Conservation (phyloP, 1,140 invertebrate species). For the Zaprionus ghesquierei region DNA sequence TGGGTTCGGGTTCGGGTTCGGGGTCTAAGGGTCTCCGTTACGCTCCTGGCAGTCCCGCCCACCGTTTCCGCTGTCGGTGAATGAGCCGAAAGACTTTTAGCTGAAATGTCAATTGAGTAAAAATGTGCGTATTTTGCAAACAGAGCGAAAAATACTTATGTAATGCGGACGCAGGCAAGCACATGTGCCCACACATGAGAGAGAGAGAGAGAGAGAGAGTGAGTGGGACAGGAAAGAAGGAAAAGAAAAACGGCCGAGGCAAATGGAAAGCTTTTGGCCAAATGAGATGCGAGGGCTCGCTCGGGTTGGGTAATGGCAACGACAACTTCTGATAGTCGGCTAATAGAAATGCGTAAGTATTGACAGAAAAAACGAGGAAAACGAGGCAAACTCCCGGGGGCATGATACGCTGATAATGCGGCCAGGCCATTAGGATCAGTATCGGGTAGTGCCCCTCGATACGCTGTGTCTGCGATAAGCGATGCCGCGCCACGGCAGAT, state of each 20-base stretch:
- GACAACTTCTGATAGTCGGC: slow-evolving; percentile 28
- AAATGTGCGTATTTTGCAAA: slow-evolving; percentile 55
- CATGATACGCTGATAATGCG: slow-evolving; percentile 37
- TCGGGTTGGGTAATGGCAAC: slow-evolving; percentile 14
- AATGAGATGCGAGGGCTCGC: slow-evolving; percentile 20
- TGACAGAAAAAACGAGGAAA: slow-evolving; percentile 9
- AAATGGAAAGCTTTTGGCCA: slow-evolving; percentile 45
- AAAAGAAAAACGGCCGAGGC: slow-evolving; percentile 2
- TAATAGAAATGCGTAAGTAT: slow-evolving; percentile 43
- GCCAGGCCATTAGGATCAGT: slow-evolving; percentile 32
- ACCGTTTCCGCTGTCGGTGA: slow-evolving; percentile 27
- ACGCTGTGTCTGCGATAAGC: background rate
- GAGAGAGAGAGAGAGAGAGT: background rate
- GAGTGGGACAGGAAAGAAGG: background rate
- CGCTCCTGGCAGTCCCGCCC: slow-evolving; percentile 20
- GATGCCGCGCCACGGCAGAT: too few species aligned
- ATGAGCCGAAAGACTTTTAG: slow-evolving; percentile 41
- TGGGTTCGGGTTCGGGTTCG: background rate
- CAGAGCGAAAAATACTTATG: slow-evolving; percentile 41
- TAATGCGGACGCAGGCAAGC: slow-evolving; percentile 7
- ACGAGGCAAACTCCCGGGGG: slow-evolving; percentile 28
- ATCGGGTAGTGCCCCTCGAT: slow-evolving; percentile 4
- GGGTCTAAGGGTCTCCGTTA: slow-evolving; percentile 1
- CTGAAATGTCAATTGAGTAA: slow-evolving; percentile 54
- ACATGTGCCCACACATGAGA: slow-evolving; percentile 11